A percentile compares a stretch with the other conserved stretches of the same genome.
These are phyloP conservation scores for Emydura subglobosa DNA, from an alignment of 2,113 vertebrate species.

Conservation along the genomic window DNA sequence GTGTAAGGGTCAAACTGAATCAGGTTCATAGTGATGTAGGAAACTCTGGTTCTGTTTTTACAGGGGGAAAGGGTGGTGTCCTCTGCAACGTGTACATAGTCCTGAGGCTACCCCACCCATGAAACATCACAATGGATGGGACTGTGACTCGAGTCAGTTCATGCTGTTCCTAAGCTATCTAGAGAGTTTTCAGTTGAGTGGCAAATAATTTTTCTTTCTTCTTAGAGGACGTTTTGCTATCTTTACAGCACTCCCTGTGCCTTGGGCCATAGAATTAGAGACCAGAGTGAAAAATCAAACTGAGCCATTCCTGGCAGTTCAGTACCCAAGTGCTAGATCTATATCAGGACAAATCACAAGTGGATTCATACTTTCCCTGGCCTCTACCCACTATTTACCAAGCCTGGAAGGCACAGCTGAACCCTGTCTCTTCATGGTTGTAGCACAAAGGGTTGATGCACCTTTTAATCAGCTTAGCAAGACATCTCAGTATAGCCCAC, in stretches of 20 bases:
- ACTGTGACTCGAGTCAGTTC: neutral
- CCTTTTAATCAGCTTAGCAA: neutral
- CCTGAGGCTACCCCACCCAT: neutral
- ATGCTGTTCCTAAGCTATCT: neutral
- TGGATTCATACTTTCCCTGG: neutral
- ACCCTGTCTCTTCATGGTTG: neutral
- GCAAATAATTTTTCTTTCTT: neutral
- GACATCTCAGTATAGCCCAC: neutral
- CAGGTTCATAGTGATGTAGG: neutral
- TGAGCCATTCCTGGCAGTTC: neutral
- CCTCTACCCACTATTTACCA: slow-evolving; percentile 1
- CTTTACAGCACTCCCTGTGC: neutral
- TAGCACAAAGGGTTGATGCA: neutral
- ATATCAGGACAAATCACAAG: neutral
- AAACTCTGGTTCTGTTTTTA: neutral
- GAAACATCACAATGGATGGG: neutral
- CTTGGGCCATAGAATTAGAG: slow-evolving; percentile 32
- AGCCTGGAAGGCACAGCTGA: neutral
- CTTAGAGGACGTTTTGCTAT: neutral
- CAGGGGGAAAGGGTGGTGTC: neutral
- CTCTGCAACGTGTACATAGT: neutral
- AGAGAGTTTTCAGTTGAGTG: neutral
- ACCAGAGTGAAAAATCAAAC: slow-evolving; percentile 7
- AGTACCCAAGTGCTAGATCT: neutral
- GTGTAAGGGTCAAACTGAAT: neutral